These are phyloP conservation scores for Didymodactylos carnosus DNA, from an alignment of 2,888 invertebrate species.

Conservation along the genomic window DNA sequence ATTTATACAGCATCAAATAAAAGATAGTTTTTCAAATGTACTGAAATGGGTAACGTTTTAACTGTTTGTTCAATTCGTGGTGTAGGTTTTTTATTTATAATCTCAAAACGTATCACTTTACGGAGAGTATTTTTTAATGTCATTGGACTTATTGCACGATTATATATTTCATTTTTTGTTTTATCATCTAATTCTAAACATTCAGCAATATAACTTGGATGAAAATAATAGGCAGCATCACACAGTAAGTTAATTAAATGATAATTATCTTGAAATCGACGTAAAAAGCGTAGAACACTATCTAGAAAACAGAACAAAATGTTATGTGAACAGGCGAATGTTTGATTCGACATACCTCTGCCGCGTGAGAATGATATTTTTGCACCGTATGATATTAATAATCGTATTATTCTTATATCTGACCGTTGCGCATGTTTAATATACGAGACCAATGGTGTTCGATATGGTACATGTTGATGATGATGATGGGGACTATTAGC, in stretches of 20 bases:
- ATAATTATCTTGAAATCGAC: slow-evolving; percentile 42
- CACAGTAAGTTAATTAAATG: slow-evolving; percentile 46
- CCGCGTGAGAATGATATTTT: slow-evolving; percentile 24
- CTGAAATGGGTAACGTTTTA: too few species aligned
- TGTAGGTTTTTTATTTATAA: neutral
- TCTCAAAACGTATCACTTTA: neutral
- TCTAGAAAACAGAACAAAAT: slow-evolving; percentile 39
- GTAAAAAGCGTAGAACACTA: slow-evolving; percentile 54
- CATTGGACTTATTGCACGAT: slow-evolving; percentile 23
- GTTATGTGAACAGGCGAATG: slow-evolving; percentile 42
- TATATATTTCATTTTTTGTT: slow-evolving; percentile 47
- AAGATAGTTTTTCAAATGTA: too few species aligned
- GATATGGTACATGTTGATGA: slow-evolving; percentile 52
- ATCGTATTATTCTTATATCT: slow-evolving; percentile 43
- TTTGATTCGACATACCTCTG: slow-evolving; percentile 45
- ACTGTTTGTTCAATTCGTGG: neutral
- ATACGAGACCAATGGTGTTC: slow-evolving; percentile 61
- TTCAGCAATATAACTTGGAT: slow-evolving; percentile 56
- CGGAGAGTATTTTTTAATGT: slow-evolving; percentile 21
- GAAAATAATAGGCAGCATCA: slow-evolving; percentile 56
- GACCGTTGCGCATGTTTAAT: slow-evolving; percentile 37
- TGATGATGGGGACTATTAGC: slow-evolving; percentile 21
- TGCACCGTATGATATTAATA: slow-evolving; percentile 56
- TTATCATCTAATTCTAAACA: slow-evolving; percentile 46
- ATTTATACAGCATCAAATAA: too few species aligned